phyloP scores from a whole-genome alignment of 2,113 vertebrate species.

The Leucopsar rothschildi region DNA sequence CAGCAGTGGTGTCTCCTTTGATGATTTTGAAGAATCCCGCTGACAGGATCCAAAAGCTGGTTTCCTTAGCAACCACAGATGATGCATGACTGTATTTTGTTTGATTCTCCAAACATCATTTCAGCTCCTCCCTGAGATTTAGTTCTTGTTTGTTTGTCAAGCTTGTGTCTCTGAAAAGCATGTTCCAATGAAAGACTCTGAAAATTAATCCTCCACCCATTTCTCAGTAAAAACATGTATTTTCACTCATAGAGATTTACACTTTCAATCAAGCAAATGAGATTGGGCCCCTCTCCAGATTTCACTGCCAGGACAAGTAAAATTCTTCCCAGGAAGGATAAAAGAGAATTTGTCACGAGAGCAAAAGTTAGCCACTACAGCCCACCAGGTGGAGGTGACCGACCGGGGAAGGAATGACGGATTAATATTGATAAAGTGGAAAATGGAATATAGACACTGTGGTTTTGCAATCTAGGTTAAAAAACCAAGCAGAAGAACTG shows the following conservation, averaged over 20 bases:
- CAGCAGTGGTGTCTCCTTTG: background rate
- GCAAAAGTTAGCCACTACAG: background rate
- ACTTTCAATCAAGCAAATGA: constrained; percentile 39
- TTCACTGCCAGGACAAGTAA: background rate
- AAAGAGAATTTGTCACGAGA: background rate
- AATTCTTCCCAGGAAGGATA: background rate
- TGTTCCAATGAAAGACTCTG: background rate
- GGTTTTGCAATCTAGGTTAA: background rate
- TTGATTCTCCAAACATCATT: constrained; percentile 29
- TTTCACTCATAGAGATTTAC: constrained; percentile 17
- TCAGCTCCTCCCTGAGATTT: constrained; percentile 44
- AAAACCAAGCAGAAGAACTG: background rate
- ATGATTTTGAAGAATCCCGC: constrained; percentile 33
- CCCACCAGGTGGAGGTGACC: background rate
- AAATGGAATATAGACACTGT: background rate
- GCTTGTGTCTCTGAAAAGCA: constrained; percentile 7
- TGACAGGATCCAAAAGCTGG: constrained; percentile 17
- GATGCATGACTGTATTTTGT: constrained; percentile 43
- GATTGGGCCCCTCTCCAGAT: constrained; percentile 2
- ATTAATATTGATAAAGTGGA: background rate
- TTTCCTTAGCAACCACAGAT: constrained; percentile 56
- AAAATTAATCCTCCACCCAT: constrained; percentile 38
- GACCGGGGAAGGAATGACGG: accelerated
- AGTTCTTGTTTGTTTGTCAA: constrained; percentile 57
- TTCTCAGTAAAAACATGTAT: constrained; percentile 9